phyloP scores from a whole-genome alignment of 1,140 invertebrate genomes.

The Subanguina moxae region DNA sequence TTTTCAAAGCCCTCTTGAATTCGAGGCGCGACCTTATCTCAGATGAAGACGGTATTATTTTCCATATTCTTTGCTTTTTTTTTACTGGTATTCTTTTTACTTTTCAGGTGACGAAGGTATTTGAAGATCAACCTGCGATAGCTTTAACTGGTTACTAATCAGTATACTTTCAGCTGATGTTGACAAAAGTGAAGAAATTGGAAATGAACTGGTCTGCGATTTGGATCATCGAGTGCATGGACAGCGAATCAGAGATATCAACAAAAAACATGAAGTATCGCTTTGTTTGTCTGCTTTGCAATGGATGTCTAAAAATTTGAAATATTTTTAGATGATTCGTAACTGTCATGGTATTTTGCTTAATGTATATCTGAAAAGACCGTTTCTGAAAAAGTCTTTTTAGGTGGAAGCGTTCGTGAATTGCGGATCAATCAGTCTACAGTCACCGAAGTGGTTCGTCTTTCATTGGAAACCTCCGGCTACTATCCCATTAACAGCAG shows the following conservation, averaged over 20 bases:
- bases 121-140: background rate
- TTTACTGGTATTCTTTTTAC: background rate
- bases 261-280: constrained; percentile 17
- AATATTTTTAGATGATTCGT: no score
- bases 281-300: no score
- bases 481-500: constrained; percentile 16
- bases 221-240: constrained; percentile 35
- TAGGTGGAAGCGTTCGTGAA: constrained; percentile 17
- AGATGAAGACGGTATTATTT: constrained; percentile 29
- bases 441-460: constrained; percentile 29
- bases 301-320: no score
- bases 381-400: background rate
- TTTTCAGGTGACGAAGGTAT: background rate
- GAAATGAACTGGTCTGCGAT: constrained; percentile 25
- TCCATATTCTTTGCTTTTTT: no score
- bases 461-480: constrained; percentile 23
- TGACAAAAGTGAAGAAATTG: constrained; percentile 23
- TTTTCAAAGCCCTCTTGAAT: constrained; percentile 16
- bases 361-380: background rate
- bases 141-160: background rate
- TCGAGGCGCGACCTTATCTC: constrained; percentile 4
- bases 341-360: background rate
- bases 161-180: constrained; percentile 29
- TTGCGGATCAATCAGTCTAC: constrained; percentile 9
- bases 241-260: constrained; percentile 13